Evolutionary conservation across 2,113 vertebrate genomes (phyloP).

Genomic region (Laticauda laticaudata): DNA sequence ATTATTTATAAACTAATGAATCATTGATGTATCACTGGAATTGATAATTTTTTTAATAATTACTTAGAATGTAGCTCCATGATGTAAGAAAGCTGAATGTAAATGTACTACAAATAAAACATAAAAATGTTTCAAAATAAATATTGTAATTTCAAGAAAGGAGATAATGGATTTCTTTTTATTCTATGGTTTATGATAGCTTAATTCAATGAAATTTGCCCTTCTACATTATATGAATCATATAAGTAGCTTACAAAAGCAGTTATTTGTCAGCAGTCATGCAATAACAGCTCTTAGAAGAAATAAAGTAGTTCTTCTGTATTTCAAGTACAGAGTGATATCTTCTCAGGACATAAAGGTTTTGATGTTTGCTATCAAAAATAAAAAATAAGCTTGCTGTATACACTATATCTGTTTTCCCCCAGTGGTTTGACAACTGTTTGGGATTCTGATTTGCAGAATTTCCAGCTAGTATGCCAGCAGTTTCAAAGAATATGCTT

Average conservation of each 20-base stretch:
- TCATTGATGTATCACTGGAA: too few species aligned
- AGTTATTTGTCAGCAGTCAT: neutral
- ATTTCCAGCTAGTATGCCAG: neutral
- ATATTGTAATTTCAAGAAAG: neutral
- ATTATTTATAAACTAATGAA: neutral
- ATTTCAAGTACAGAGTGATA: neutral
- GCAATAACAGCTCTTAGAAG: neutral
- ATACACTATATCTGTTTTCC: neutral
- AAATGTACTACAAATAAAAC: neutral
- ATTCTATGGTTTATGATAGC: neutral
- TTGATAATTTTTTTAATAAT: neutral
- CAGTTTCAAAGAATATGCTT: neutral
- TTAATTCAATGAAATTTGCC: neutral
- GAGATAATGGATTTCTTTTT: neutral
- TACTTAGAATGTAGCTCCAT: neutral
- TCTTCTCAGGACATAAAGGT: neutral
- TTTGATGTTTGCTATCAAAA: neutral
- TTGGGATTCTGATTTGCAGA: neutral
- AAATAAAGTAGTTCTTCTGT: neutral
- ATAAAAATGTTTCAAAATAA: neutral
- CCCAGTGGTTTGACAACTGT: neutral
- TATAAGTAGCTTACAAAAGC: neutral
- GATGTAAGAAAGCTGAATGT: neutral
- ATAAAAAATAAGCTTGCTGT: neutral
- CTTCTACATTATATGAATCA: neutral